Evolutionary conservation across 2,888 invertebrate species (phyloP), one percentile per base, ranked within the genome.

Genomic region (Phyto melanocephala): DNA sequence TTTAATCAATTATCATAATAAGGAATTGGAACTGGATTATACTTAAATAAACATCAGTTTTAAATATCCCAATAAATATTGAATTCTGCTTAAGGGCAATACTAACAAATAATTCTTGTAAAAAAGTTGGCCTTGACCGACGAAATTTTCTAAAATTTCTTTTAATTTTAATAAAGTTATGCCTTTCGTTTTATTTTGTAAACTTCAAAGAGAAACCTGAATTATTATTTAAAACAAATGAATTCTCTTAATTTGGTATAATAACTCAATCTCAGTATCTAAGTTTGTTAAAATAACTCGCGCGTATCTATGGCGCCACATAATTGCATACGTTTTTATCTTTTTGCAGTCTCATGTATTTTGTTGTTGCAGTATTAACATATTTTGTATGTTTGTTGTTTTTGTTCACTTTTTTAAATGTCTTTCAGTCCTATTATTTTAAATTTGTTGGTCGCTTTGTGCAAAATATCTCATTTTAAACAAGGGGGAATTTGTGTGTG

Each of bases 301-400:
- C 52, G 42, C 68, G 58, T 79, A 79, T 52, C 79, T 62, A 76
- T 80, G 82, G 82, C 82, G 82, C 82, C 82, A 82, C 54, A 80
- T 82, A 79, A 82, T 82, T 82, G 82, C 79, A 82, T 54, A 54
- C 52, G 15, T 35, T 52, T 28, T 79, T 74, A 67, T 72, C 35
- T 79, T 65, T 68, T 72, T 71, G 79, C 60, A 82, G 56, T 68
- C 24, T 67, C 74, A 70, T 65, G 52, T 76, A 50, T 70, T 47
- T 58, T 56, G 47, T 56, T 47, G 7, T 77, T 70, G 62, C 50
- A 62, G 50, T 56, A 47, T 47, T 77, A 10, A 77, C 67, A 63
- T 45, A 45, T 74, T 47, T 68, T 70, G 52, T 79, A 52, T 70
- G 65, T 75, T 17, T 50, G 42, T 63, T n/a, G 45, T 75, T 62